Percentiles rank a stretch among this genome's conserved stretches.
These are phyloP conservation scores for Samia ricini DNA, from an alignment of 1,140 invertebrate species.

Conservation along the genomic window DNA sequence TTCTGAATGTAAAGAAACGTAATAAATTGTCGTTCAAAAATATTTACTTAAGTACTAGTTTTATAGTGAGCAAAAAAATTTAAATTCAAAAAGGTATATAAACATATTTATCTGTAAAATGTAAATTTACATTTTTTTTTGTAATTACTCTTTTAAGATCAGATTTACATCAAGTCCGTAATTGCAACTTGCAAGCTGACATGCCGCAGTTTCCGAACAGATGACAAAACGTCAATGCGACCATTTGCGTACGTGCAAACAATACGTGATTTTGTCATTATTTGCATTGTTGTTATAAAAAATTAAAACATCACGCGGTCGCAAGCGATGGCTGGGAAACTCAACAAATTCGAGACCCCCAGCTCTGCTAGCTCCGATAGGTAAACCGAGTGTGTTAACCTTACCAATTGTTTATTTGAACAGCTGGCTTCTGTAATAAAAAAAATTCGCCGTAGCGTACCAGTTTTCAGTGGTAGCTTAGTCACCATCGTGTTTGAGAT, in stretches of 20 bases:
- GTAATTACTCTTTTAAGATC: not conserved
- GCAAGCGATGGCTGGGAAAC: slow-evolving; percentile 82
- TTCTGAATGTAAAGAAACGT: not conserved
- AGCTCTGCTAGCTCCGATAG: slow-evolving; percentile 91
- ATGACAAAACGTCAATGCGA: slow-evolving; percentile 39
- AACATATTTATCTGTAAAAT: too few relatives aligned
- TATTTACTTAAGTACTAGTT: not conserved
- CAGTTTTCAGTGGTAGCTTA: slow-evolving; percentile 47
- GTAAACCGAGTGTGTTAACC: slow-evolving; percentile 77
- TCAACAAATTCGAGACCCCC: slow-evolving; percentile 85
- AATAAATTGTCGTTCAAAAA: not conserved
- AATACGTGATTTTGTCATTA: slow-evolving; percentile 40
- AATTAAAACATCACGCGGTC: slow-evolving; percentile 29
- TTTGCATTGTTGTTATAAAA: slow-evolving; percentile 36
- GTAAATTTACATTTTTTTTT: too few relatives aligned
- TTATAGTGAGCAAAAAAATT: too few relatives aligned
- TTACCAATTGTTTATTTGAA: slow-evolving; percentile 61
- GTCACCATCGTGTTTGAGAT: slow-evolving; percentile 33
- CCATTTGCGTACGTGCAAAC: slow-evolving; percentile 48
- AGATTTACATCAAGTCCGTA: not conserved
- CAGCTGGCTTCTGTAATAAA: slow-evolving; percentile 68
- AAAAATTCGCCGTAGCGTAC: slow-evolving; percentile 39
- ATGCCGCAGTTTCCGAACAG: slow-evolving; percentile 42
- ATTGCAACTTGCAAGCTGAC: not conserved
- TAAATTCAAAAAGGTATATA: too few relatives aligned